Conservation (phyloP, 2,113 vertebrate species). For the Trichechus manatus region DNA sequence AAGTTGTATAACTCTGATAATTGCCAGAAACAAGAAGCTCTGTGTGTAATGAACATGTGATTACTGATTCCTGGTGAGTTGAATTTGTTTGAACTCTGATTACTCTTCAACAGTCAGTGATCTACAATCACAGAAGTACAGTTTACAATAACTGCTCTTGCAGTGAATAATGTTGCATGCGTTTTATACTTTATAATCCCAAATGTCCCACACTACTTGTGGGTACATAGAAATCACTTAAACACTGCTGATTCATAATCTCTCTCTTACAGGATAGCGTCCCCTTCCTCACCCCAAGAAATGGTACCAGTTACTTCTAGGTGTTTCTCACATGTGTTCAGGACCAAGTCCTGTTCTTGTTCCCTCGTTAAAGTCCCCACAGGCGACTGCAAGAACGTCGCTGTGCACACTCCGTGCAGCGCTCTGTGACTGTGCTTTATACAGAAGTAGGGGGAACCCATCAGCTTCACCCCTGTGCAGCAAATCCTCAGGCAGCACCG, state of each 20-base stretch:
- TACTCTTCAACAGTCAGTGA: slow-evolving; percentile 24
- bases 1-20: slow-evolving; percentile 21
- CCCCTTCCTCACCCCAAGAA: not conserved
- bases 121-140: not conserved
- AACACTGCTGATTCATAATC: not conserved
- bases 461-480: not conserved
- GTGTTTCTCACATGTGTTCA: slow-evolving; percentile 35
- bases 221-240: not conserved
- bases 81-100: not conserved
- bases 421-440: fast-evolving
- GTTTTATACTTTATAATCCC: not conserved
- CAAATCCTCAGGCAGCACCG: not conserved
- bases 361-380: not conserved
- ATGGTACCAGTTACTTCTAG: not conserved
- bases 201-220: not conserved
- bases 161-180: not conserved
- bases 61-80: not conserved
- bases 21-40: not conserved
- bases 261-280: not conserved
- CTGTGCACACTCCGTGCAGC: fast-evolving
- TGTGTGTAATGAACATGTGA: not conserved
- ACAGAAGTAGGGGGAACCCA: not conserved
- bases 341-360: slow-evolving; percentile 31
- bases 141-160: not conserved
- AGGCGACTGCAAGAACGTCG: not conserved